phyloP scores from a whole-genome alignment of 2,113 vertebrate genomes.

The Pristiophorus japonicus region DNA sequence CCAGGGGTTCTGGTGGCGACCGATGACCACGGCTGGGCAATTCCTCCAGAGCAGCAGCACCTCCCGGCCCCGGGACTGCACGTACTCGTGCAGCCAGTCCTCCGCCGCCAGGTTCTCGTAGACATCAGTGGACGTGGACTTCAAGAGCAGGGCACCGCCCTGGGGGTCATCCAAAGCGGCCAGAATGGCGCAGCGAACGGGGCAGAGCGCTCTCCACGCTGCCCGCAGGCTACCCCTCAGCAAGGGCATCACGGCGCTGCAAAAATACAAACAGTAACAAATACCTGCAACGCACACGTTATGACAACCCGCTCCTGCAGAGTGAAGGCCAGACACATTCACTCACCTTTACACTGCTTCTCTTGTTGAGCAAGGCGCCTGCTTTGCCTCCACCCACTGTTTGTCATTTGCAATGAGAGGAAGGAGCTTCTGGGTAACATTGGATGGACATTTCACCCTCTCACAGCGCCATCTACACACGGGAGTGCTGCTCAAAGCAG shows the following conservation, averaged over 20 bases:
- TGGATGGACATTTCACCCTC: not conserved
- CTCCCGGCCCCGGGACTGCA: slow-evolving; percentile 58
- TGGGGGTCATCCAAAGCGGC: slow-evolving; percentile 40
- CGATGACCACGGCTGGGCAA: slow-evolving; percentile 75
- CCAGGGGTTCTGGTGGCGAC: slow-evolving; percentile 95
- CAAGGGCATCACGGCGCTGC: not conserved
- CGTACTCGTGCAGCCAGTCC: slow-evolving; percentile 85
- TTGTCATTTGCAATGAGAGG: not conserved
- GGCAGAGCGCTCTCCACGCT: not conserved
- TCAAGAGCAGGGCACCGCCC: slow-evolving; percentile 59
- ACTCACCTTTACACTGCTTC: not conserved
- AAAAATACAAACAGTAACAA: not conserved
- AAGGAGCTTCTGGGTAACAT: not conserved
- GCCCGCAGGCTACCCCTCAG: not conserved
- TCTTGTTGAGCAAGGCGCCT: no score
- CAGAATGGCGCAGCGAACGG: not conserved
- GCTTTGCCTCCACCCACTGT: not conserved
- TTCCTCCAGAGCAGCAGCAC: slow-evolving; percentile 85
- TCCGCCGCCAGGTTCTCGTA: slow-evolving; percentile 85
- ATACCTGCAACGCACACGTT: not conserved
- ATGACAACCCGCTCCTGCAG: not conserved
- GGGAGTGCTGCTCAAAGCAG: no score
- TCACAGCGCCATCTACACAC: not conserved
- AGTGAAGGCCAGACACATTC: not conserved
- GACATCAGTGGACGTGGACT: slow-evolving; percentile 71